Evolutionary conservation across 2,113 vertebrate species (phyloP).

Genomic region (Rana temporaria): DNA sequence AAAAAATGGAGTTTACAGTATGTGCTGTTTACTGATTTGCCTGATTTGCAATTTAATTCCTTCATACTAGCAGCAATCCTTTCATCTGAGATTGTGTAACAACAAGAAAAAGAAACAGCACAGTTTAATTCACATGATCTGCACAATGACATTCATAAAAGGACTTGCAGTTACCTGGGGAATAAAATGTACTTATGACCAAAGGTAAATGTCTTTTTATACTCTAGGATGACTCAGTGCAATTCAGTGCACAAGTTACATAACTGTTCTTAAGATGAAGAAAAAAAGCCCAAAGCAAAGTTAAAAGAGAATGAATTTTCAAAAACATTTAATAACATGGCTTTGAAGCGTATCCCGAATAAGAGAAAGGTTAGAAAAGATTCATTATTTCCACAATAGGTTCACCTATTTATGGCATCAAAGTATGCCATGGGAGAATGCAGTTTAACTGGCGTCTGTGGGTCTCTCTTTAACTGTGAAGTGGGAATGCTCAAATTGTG

Average conservation of each 20-base stretch:
- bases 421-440: neutral
- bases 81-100: neutral
- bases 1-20: no score
- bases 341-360: conserved; percentile 19
- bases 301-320: conserved; percentile 49
- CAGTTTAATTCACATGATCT: conserved; percentile 20
- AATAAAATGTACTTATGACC: conserved; percentile 34
- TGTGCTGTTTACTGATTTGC: no score
- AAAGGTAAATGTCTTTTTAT: conserved; percentile 52
- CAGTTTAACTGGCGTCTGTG: no score
- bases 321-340: conserved; percentile 36
- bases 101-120: conserved; percentile 10
- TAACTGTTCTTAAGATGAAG: conserved; percentile 44
- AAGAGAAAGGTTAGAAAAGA: conserved; percentile 23
- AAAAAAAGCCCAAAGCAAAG: conserved; percentile 55
- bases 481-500: no score
- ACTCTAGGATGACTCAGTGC: conserved; percentile 28
- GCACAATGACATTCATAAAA: conserved; percentile 41
- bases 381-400: conserved; percentile 5
- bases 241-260: conserved; percentile 46
- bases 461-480: no score
- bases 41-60: no score
- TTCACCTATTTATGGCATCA: neutral
- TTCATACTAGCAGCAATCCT: no score
- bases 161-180: conserved; percentile 1